A percentile compares a stretch with the other conserved stretches of the same genome.
These are phyloP conservation scores for Hypercompe scribonia DNA, from an alignment of 2,888 invertebrate species.

Conservation along the genomic window DNA sequence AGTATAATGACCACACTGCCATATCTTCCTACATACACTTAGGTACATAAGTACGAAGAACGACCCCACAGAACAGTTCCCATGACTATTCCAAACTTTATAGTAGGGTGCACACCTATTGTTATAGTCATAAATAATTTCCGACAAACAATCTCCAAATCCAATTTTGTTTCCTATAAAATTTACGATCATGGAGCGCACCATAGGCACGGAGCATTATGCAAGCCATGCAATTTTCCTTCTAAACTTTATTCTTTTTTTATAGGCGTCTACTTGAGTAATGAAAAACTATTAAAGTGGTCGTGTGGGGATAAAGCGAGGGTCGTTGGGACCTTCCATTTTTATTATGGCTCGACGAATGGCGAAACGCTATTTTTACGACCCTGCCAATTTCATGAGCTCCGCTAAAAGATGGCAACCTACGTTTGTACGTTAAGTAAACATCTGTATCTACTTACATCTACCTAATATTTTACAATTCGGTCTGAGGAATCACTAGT, in stretches of 20 bases:
- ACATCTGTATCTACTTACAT: conserved; percentile 4
- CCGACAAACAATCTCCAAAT: conserved; percentile 67
- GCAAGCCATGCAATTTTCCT: conserved; percentile 84
- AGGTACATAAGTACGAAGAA: not conserved
- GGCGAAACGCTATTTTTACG: conserved; percentile 74
- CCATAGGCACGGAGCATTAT: conserved; percentile 72
- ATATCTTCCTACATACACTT: not conserved
- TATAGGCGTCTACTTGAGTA: conserved; percentile 84
- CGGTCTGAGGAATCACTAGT: not conserved
- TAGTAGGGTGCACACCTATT: conserved; percentile 42
- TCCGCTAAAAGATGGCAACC: conserved; percentile 75
- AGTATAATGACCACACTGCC: not conserved
- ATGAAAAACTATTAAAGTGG: conserved; percentile 85
- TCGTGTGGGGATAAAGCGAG: conserved; percentile 79
- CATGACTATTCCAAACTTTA: conserved; percentile 34
- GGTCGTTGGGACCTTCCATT: conserved; percentile 79
- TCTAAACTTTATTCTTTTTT: conserved; percentile 78
- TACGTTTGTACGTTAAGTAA: conserved; percentile 57
- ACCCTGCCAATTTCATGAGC: conserved; percentile 77
- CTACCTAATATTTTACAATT: not conserved
- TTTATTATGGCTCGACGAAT: conserved; percentile 79
- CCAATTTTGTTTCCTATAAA: conserved; percentile 70
- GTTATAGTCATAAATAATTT: conserved; percentile 67
- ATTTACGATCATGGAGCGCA: conserved; percentile 68
- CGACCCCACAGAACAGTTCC: conserved; percentile 7